phyloP scores from a whole-genome alignment of 2,888 invertebrate species.

The Tinea pellionella region DNA sequence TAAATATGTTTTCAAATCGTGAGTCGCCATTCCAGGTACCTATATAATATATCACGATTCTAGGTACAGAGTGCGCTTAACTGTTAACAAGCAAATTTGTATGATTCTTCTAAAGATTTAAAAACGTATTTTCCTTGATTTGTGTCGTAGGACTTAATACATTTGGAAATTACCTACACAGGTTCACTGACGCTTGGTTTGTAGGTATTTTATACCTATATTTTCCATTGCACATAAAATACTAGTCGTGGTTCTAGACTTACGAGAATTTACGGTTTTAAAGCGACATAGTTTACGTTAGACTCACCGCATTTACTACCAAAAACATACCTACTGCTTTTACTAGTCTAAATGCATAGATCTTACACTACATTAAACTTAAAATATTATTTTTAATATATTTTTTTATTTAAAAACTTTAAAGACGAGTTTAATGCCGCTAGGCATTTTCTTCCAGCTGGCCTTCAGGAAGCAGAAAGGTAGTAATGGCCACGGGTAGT shows the following conservation, averaged over 20 bases:
- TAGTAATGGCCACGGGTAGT: too few relatives aligned
- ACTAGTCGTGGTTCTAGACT: slow-evolving; percentile 59
- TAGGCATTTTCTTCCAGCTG: too few relatives aligned
- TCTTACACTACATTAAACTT: too few relatives aligned
- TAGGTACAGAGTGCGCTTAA: slow-evolving; percentile 31
- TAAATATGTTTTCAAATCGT: slow-evolving; percentile 69
- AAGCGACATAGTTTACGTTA: slow-evolving; percentile 23
- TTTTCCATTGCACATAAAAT: slow-evolving; percentile 68
- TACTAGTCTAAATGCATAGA: too few relatives aligned
- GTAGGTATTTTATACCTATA: slow-evolving; percentile 31
- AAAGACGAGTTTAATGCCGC: too few relatives aligned
- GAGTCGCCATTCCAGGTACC: slow-evolving; percentile 51
- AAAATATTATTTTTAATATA: too few relatives aligned
- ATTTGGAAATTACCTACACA: slow-evolving; percentile 39
- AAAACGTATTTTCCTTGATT: slow-evolving; percentile 45
- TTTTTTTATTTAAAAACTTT: too few relatives aligned
- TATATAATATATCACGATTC: slow-evolving; percentile 35
- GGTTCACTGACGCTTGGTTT: slow-evolving; percentile 58
- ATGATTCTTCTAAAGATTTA: slow-evolving; percentile 36
- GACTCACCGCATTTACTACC: slow-evolving; percentile 16
- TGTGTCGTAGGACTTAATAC: slow-evolving; percentile 38
- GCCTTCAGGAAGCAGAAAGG: too few relatives aligned
- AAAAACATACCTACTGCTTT: not conserved
- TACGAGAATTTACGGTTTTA: slow-evolving; percentile 47
- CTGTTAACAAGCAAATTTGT: not conserved